Evolutionary conservation across 2,888 invertebrate species (phyloP).

Genomic region (Eristalis pertinax): DNA sequence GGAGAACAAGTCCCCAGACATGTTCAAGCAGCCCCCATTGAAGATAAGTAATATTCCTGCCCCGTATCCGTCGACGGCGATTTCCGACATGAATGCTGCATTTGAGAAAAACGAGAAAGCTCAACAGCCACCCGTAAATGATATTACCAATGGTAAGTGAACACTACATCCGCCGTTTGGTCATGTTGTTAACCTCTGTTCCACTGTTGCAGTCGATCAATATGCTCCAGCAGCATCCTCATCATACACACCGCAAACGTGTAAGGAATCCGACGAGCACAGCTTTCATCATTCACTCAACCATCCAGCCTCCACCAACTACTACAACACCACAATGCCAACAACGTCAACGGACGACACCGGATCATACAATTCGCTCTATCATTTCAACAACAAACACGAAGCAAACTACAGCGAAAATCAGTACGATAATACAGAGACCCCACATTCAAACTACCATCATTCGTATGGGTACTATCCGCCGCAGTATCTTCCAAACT

Average conservation of each 20-base stretch:
- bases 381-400: conserved; percentile 52
- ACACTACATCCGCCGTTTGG: background rate
- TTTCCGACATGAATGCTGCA: conserved; percentile 31
- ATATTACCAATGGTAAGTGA: conserved; percentile 48
- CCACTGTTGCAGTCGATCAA: conserved; percentile 42
- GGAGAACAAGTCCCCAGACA: conserved; percentile 56
- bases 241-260: conserved; percentile 18
- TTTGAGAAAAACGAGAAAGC: conserved; percentile 57
- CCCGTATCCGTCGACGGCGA: conserved; percentile 72
- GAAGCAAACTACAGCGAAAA: conserved; percentile 55
- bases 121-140: conserved; percentile 25
- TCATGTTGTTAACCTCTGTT: background rate
- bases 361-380: conserved; percentile 44
- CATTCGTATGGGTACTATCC: conserved; percentile 77
- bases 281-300: conserved; percentile 33
- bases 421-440: conserved; percentile 44
- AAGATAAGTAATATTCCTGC: conserved; percentile 74
- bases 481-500: conserved; percentile 77
- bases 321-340: conserved; percentile 47
- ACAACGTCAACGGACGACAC: conserved; percentile 41
- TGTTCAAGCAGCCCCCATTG: conserved; percentile 59
- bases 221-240: conserved; percentile 25
- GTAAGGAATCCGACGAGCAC: conserved; percentile 40
- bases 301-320: conserved; percentile 33
- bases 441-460: conserved; percentile 72